Evolutionary conservation across 2,888 invertebrate genomes (phyloP).

Genomic region (Ariolimax columbianus): DNA sequence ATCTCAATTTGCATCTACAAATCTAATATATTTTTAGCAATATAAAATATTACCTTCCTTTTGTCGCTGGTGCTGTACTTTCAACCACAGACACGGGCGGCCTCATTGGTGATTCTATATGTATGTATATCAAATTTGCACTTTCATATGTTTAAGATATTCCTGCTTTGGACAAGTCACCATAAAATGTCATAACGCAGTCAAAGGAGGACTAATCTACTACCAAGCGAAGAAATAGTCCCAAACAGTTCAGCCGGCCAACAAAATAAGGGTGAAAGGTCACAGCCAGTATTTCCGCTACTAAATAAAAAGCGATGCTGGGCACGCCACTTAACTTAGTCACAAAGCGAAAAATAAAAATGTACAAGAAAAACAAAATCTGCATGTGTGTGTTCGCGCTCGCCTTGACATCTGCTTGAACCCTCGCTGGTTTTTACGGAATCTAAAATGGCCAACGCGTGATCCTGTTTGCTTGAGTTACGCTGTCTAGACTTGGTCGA

Average conservation of each 20-base stretch:
- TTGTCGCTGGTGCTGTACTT: no score
- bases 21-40: no score
- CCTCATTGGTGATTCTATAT: no score
- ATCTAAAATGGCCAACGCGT: neutral
- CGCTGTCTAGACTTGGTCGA: no score
- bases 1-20: no score
- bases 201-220: neutral
- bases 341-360: neutral
- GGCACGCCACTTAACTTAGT: neutral
- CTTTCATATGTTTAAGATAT: no score
- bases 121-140: no score
- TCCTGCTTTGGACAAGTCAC: neutral
- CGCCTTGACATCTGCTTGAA: constrained; percentile 2
- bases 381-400: neutral
- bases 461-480: no score
- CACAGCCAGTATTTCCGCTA: neutral
- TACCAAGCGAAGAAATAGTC: neutral
- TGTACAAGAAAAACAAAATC: neutral
- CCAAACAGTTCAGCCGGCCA: neutral
- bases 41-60: no score
- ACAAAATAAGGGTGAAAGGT: constrained; percentile 1
- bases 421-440: neutral
- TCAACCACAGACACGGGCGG: no score
- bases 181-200: neutral
- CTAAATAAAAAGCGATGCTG: neutral